Evolutionary conservation across 2,797 vertebrate species (phyloP), one percentile per base, ranked within the genome.

Genomic region (Falco cherrug): DNA sequence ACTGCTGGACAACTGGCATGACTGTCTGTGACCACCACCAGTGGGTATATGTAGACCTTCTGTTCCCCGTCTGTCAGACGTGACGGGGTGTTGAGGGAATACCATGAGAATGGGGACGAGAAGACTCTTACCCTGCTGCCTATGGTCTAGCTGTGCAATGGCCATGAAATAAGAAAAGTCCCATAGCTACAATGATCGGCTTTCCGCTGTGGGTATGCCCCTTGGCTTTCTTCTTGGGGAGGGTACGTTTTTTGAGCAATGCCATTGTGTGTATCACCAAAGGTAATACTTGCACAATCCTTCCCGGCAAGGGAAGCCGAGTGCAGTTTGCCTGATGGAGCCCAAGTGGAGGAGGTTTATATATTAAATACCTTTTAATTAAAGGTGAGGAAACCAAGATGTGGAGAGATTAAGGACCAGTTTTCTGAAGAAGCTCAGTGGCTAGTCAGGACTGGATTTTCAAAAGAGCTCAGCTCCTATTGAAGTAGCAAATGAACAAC

Each of bases 381-480:
- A 95, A 93, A 91, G 92, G 82, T 94, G 95, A 93, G 91, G 87
- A 93, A 93, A 89, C 64, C 20, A 3, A 96, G 95, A 92, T 92
- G 84, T 20, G 61, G 75, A 5, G 85, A 95, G 92, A 95, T 96
- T 95, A 96, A 87, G 90, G 96, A 92, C 75, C 92, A 95, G 87
- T 94, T 97, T 47, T 87, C 60, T 74, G 18, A 26, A 65, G 90
- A 11, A 71, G 81, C 71, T 89, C 75, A 1, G 84, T 48, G 89
- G 60, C 87, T 85, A 39, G 74, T 67, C 78, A 20, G 71, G 84
- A 79, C 93, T 87, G 9, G 92, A 90, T 70, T 79, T 91, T 77
- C 92, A 54, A 31, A 90, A 25, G 59, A 69, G 81, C 93, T 87
- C 84, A 41, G 84, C 89, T 73, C 77, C 68, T 57, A 25, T 10